These are phyloP conservation scores for Progne subis DNA, from an alignment of 2,113 vertebrate species.

Conservation along the genomic window DNA sequence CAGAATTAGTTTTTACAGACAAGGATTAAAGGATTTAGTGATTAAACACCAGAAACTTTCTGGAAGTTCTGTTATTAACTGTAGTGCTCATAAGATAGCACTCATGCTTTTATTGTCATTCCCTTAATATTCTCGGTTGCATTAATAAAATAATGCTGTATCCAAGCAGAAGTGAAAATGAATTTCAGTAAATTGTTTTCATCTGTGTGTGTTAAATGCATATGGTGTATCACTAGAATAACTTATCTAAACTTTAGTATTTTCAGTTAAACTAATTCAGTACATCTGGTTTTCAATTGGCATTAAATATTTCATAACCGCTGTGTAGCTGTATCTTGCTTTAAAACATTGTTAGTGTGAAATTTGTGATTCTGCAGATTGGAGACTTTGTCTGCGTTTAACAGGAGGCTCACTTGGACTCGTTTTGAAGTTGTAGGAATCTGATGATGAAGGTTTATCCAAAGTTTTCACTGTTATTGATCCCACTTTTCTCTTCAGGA, in stretches of 20 bases:
- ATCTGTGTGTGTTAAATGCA: neutral
- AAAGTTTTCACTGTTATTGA: neutral
- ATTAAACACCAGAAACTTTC: neutral
- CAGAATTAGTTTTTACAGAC: neutral
- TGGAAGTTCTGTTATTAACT: slow-evolving; percentile 1
- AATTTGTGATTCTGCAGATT: neutral
- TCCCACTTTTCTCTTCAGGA: neutral
- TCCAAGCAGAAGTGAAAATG: neutral
- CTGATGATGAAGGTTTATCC: neutral
- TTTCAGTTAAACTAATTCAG: slow-evolving; percentile 1
- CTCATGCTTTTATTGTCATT: neutral
- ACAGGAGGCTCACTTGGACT: neutral
- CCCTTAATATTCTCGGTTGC: neutral
- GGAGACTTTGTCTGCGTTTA: neutral
- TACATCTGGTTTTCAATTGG: neutral
- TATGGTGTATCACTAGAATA: neutral
- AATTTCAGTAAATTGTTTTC: neutral
- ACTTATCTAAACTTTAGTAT: neutral
- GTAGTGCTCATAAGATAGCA: neutral
- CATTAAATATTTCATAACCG: neutral
- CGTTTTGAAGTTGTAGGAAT: neutral
- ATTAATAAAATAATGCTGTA: neutral
- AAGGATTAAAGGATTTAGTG: neutral
- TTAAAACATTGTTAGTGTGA: neutral
- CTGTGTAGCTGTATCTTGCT: neutral